Base-by-base conservation (phyloP, 2,113 vertebrate genomes). In the Gavialis gangeticus region DNA sequence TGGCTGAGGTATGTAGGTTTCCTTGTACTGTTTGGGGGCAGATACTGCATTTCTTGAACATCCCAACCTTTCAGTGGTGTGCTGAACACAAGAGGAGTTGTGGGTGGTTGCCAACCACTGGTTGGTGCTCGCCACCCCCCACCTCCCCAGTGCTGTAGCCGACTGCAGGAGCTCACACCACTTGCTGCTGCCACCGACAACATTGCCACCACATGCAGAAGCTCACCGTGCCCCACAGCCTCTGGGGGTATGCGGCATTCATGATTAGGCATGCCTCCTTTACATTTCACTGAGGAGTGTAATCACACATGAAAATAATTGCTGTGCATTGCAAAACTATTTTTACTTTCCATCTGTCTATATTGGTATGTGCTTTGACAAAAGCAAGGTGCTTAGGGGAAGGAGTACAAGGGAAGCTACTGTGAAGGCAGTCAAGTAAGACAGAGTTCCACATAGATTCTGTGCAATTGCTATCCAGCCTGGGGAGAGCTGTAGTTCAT, bases 381-480 rank as follows among this genome's bases (percentile, higher is more conserved):
- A 28, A 34, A 34, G 17, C 46, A 46, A 69, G 18, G n/a, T 34
- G 66, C n/a, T 30, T 69, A 46, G 73, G 5, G 87, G 56, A 71
- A 27, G 10, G 0, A 79, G 7, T 12, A 60, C 22, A 63, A 91
- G 0, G 3, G 12, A 69, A 92, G 24, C 10, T 25, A 67, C 2
- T 57, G 14, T 11, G 54, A 69, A 62, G 46, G 34, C 14, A 37
- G 34, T 12, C 27, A 76, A 6, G 7, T 16, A 91, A 25, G 4
- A n/a, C 10, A 87, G 46, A 82, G 77, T 58, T 14, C 22, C 76
- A 64, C 34, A 64, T 3, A 78, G 16, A 34, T 2, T 27, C 78
- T 62, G 28, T 21, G 24, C 0, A 0, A 28, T 0, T 12, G 2
- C 6, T 62, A 66, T 21, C 24, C 85, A 71, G 58, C 54, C 78